Evolutionary conservation across 2,888 invertebrate genomes (phyloP), one percentile per base, ranked within the genome.

Genomic region (Cremastobaeus sp.): DNA sequence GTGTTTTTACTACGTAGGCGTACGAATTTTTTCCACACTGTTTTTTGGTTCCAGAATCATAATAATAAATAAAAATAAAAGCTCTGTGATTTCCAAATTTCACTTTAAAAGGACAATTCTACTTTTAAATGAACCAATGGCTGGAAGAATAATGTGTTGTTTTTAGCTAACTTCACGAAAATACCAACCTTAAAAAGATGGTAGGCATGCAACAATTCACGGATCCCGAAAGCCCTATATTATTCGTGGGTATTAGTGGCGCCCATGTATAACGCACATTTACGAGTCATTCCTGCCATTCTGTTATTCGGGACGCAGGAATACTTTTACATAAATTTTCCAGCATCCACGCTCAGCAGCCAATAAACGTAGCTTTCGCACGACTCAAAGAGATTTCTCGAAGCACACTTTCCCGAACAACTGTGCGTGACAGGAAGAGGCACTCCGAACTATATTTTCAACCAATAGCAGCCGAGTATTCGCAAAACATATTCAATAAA

Each of bases 241-340:
- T 60, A 54, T 69, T 69, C 47, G 43, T 20, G 50, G 25, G 55
- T 62, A 60, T 73, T 68, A 69, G 68, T 59, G 47, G 48, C 34
- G 14, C 32, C 12, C 39, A 18, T 25, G 39, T 43, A 73, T 35
- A 54, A 41, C 60, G 43, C 43, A 45, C 20, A 47, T 57, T 59
- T 21, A 14, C 45, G 39, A 52, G 32, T 32, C 48, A 41, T 43
- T 57, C 57, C 35, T 57, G 57, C 50, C 43, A 47, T 60, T 60
- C 34, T 34, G 37, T 28, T 50, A 57, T 71, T 71, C 65, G 50
- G 30, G 47, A 28, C 60, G 48, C 47, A 45, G 54, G 69, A 74
- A 70, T 74, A 74, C 65, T 65, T 74, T 74, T 65, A 74, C 74
- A 74, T 74, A 74, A 70, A 74, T 74, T 74, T 74, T 48, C 47